Conservation (phyloP, 2,113 vertebrate species). For the Ploceus nigricollis region DNA sequence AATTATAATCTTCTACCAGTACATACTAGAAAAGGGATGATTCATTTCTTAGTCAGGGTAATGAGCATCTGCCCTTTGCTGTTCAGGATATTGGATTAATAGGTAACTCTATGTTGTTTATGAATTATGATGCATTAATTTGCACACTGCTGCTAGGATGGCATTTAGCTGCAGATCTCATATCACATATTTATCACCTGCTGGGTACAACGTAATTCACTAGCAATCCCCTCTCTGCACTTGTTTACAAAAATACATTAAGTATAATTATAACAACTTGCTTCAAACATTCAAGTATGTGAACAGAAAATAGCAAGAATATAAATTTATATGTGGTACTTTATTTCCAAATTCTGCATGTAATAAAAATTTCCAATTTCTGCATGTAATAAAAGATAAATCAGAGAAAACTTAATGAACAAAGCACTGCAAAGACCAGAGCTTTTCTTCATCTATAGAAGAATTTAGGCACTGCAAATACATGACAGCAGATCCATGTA, state of each 20-base stretch:
- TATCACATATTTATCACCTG: not conserved
- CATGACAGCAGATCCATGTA: not conserved
- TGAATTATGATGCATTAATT: not conserved
- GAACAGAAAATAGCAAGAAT: not conserved
- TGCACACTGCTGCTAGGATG: not conserved
- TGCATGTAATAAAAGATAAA: not conserved
- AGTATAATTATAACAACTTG: not conserved
- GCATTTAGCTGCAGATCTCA: not conserved
- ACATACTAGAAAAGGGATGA: not conserved
- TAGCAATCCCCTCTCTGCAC: not conserved
- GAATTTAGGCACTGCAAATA: not conserved
- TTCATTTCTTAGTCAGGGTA: not conserved
- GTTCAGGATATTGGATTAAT: not conserved
- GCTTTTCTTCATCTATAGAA: not conserved
- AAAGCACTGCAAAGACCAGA: not conserved
- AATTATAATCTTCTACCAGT: not conserved
- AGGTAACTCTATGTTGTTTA: not conserved
- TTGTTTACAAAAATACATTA: not conserved
- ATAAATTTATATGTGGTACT: not conserved
- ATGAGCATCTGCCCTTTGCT: not conserved
- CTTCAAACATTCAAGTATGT: not conserved
- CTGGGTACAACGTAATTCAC: not conserved
- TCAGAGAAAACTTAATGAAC: not conserved
- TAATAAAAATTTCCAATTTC: not conserved
- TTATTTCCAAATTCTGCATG: not conserved